phyloP scores from a whole-genome alignment of 2,888 invertebrate species.

The Balanococcus diminutus region DNA sequence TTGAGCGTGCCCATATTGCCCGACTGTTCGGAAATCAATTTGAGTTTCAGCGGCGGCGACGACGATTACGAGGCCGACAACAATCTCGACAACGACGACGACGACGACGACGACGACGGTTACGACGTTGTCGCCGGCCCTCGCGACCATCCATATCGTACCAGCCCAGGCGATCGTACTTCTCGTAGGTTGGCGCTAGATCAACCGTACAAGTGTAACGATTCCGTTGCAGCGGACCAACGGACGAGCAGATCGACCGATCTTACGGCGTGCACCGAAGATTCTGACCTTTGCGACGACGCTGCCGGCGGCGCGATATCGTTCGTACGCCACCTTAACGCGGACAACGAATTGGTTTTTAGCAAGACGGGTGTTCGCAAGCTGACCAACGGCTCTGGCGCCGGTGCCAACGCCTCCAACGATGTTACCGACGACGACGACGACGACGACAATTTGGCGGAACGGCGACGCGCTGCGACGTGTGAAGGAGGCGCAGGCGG shows the following conservation, averaged over 20 bases:
- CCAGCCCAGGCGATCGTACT: too few species aligned
- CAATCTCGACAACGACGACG: conserved; percentile 55
- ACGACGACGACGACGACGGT: neutral
- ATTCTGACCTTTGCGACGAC: neutral
- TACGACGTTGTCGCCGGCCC: neutral
- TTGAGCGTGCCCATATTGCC: conserved; percentile 58
- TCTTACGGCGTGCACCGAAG: neutral
- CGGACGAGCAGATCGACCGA: neutral
- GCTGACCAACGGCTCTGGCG: neutral
- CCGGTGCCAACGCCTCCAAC: neutral
- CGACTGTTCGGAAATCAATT: conserved; percentile 59
- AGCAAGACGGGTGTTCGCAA: neutral
- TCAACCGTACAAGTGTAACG: neutral
- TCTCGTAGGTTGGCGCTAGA: too few species aligned
- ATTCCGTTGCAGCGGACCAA: conserved; percentile 47
- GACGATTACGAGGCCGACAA: conserved; percentile 57
- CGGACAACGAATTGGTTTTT: conserved; percentile 29
- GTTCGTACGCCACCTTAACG: neutral
- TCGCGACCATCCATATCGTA: neutral
- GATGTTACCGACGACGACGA: neutral
- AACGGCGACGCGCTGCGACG: neutral
- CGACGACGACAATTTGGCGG: neutral
- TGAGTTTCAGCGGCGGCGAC: conserved; percentile 58
- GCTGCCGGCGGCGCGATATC: neutral
- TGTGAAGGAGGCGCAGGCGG: neutral